A percentile compares a stretch with the other conserved stretches of the same genome.
These are phyloP conservation scores for Eupsilia transversa DNA, from an alignment of 2,888 invertebrate species.

Conservation along the genomic window DNA sequence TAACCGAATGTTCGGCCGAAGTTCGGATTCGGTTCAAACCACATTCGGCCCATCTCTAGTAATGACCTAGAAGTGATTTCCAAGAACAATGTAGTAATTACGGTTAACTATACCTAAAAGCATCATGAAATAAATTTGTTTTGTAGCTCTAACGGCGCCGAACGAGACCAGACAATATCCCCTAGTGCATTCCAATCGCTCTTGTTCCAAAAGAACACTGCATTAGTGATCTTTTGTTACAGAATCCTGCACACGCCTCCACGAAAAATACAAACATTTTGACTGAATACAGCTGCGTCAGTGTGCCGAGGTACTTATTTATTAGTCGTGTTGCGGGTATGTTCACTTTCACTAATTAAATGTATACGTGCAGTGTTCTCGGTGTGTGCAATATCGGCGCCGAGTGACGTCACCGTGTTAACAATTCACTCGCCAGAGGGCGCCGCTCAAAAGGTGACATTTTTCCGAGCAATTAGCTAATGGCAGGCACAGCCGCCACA, in stretches of 20 bases:
- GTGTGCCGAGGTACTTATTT: background rate
- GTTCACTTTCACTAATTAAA: constrained; percentile 32
- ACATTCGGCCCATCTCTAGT: too few relatives aligned
- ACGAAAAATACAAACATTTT: constrained; percentile 5
- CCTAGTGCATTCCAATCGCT: background rate
- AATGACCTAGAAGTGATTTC: background rate
- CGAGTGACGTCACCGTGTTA: constrained; percentile 6
- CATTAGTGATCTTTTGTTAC: constrained; percentile 5
- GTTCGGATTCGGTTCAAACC: too few relatives aligned
- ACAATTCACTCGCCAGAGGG: constrained; percentile 38
- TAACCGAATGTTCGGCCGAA: too few relatives aligned
- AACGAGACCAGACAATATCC: background rate
- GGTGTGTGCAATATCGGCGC: constrained; percentile 5
- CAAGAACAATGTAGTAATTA: too few relatives aligned
- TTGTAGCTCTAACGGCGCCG: background rate
- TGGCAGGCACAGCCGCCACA: constrained; percentile 50
- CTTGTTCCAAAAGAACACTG: background rate
- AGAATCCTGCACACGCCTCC: background rate
- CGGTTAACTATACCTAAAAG: background rate
- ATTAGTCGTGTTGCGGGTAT: background rate
- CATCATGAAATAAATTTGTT: background rate
- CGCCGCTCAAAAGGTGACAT: constrained; percentile 64
- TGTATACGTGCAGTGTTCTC: constrained; percentile 1
- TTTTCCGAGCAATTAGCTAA: constrained; percentile 77
- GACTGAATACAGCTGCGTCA: background rate